Conservation (phyloP, 2,113 vertebrate genomes). For the Phrynosoma blainvillii region DNA sequence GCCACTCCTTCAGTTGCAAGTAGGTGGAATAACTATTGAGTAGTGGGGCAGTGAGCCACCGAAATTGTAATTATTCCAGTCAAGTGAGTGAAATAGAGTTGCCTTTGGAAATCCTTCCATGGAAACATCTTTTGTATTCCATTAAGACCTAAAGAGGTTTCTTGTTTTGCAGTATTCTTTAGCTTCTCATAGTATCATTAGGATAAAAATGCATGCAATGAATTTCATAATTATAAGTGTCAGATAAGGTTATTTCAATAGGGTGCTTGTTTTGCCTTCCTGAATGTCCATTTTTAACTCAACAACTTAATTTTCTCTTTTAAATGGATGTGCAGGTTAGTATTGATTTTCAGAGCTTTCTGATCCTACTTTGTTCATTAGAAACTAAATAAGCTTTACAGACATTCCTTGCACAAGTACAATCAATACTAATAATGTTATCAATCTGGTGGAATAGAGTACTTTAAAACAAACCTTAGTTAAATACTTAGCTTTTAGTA, state of each 20-base stretch:
- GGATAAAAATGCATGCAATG: slow-evolving; percentile 1
- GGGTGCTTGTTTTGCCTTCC: slow-evolving; percentile 18
- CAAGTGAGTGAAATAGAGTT: too few species aligned
- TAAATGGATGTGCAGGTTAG: background rate
- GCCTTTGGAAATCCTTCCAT: background rate
- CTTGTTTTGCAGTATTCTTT: too few species aligned
- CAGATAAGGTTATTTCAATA: background rate
- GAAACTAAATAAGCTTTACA: slow-evolving; percentile 33
- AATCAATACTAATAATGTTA: slow-evolving; percentile 56
- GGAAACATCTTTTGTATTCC: background rate
- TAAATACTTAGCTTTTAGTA: slow-evolving; percentile 29
- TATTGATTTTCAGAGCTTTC: slow-evolving; percentile 46
- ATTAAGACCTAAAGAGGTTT: background rate
- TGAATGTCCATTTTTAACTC: slow-evolving; percentile 18
- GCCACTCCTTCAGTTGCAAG: too few species aligned
- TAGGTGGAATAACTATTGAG: too few species aligned
- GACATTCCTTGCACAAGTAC: slow-evolving; percentile 20
- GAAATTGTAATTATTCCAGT: too few species aligned
- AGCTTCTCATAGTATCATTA: background rate
- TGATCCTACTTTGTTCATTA: slow-evolving; percentile 20
- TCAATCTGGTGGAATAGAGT: slow-evolving; percentile 44
- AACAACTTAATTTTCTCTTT: slow-evolving; percentile 39
- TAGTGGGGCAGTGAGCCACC: too few species aligned
- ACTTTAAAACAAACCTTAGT: slow-evolving; percentile 8
- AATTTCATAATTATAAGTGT: background rate